phyloP scores from a whole-genome alignment of 2,797 vertebrate genomes.

The Pipistrellus nathusii region DNA sequence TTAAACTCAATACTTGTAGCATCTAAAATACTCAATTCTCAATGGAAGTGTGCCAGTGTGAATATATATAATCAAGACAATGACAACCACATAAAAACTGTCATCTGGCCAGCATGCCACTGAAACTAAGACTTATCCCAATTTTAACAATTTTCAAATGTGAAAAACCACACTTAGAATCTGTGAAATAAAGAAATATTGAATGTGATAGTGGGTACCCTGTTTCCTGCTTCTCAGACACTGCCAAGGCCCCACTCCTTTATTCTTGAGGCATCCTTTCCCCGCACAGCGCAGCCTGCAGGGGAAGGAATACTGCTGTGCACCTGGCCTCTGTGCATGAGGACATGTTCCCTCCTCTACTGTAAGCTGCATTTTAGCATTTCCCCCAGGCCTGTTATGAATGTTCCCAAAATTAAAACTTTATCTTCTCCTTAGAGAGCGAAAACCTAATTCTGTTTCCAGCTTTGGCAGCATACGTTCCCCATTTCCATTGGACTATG shows the following conservation, averaged over 20 bases:
- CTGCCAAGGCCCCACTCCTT: background rate
- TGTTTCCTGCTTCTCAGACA: constrained; percentile 5
- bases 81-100: constrained; percentile 28
- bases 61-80: constrained; percentile 48
- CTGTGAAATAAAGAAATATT: background rate
- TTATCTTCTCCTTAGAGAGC: constrained; percentile 35
- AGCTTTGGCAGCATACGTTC: background rate
- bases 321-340: background rate
- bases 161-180: background rate
- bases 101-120: background rate
- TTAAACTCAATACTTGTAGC: constrained; percentile 54
- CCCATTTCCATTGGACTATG: background rate
- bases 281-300: background rate
- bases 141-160: constrained; percentile 20
- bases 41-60: background rate
- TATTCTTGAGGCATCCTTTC: background rate
- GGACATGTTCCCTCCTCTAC: background rate
- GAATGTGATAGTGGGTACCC: background rate
- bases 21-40: constrained; percentile 43
- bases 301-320: background rate
- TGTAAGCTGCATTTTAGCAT: background rate
- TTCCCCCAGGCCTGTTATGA: constrained; percentile 50
- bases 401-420: constrained; percentile 59
- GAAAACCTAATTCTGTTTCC: constrained; percentile 29
- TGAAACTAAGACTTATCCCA: background rate